Conservation (phyloP, 2,797 vertebrate genomes). For the Moxostoma hubbsi region DNA sequence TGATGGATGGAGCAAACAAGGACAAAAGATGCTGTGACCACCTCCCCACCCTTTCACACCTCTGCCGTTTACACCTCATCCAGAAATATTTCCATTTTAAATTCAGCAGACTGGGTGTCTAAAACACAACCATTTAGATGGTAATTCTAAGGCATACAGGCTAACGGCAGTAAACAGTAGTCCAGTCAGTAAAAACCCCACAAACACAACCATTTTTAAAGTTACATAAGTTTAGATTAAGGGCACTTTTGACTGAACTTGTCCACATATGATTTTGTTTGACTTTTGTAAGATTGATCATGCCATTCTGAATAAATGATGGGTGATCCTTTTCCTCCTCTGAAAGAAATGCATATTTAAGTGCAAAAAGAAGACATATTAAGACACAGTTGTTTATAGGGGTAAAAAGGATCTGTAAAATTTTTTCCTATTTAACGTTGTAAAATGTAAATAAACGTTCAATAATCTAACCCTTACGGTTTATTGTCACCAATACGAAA, state of each 20-base stretch:
- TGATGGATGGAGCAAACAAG: no score
- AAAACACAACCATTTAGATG: no score
- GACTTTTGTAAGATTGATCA: constrained; percentile 12
- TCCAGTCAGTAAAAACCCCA: no score
- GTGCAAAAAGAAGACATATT: no score
- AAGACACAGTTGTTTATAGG: not conserved
- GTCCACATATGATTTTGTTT: not conserved
- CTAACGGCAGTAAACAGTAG: no score
- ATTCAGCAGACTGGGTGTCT: no score
- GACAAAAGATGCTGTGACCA: not conserved
- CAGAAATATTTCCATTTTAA: no score
- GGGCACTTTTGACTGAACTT: not conserved
- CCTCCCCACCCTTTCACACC: constrained; percentile 23
- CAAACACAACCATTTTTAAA: constrained; percentile 2
- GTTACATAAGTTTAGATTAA: not conserved
- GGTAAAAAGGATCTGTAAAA: not conserved
- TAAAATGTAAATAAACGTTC: not conserved
- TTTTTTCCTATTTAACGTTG: not conserved
- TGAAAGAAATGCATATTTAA: not conserved
- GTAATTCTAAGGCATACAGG: no score
- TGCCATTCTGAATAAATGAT: constrained; percentile 7
- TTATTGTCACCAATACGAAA: not conserved
- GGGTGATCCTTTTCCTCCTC: not conserved
- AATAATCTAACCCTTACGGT: not conserved
- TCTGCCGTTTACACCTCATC: no score